phyloP scores from a whole-genome alignment of 1,140 invertebrate species.

The Samia ricini region DNA sequence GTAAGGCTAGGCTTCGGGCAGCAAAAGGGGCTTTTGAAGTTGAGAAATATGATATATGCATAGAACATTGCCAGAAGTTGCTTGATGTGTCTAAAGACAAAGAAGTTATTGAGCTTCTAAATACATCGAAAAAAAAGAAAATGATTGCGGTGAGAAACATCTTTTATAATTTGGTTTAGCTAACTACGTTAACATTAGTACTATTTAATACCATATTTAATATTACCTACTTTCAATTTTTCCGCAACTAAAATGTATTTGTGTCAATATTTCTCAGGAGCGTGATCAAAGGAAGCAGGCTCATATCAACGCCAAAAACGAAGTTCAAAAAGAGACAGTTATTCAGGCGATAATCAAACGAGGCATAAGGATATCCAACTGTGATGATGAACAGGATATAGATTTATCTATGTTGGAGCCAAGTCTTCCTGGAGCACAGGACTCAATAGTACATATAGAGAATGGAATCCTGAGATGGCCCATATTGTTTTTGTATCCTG shows the following conservation, averaged over 20 bases:
- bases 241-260: too few relatives aligned
- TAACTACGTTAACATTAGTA: too few relatives aligned
- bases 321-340: slow-evolving; percentile 77
- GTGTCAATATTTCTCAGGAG: slow-evolving; percentile 69
- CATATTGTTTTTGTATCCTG: slow-evolving; percentile 57
- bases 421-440: slow-evolving; percentile 79
- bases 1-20: slow-evolving; percentile 88
- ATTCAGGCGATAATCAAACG: slow-evolving; percentile 57
- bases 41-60: slow-evolving; percentile 84
- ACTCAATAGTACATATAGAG: slow-evolving; percentile 81
- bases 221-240: too few relatives aligned
- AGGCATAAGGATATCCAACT: slow-evolving; percentile 66
- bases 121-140: slow-evolving; percentile 81
- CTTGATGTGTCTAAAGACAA: slow-evolving; percentile 79
- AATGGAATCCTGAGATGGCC: slow-evolving; percentile 84
- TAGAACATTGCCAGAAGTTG: slow-evolving; percentile 86
- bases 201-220: too few relatives aligned
- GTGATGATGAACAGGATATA: slow-evolving; percentile 65
- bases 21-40: slow-evolving; percentile 85
- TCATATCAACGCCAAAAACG: slow-evolving; percentile 73
- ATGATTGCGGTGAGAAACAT: slow-evolving; percentile 62
- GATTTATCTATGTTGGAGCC: slow-evolving; percentile 80
- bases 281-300: slow-evolving; percentile 76
- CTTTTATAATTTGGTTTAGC: too few relatives aligned
- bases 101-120: slow-evolving; percentile 79